Evolutionary conservation across 2,797 vertebrate genomes (phyloP).

Genomic region (Geotrypetes seraphini): DNA sequence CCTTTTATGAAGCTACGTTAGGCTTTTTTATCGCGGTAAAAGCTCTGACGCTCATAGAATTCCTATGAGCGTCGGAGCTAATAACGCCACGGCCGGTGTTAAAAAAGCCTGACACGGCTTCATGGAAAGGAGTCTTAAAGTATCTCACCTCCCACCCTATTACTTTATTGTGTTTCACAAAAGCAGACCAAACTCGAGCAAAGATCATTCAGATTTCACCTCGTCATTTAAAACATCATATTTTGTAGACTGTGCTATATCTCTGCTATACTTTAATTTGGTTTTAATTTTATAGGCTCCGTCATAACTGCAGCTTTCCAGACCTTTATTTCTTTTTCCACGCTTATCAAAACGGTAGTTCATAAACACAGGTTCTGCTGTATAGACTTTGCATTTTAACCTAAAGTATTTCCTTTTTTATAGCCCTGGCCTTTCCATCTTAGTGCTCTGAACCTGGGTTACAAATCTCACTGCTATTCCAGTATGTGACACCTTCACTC

Average conservation of each 20-base stretch:
- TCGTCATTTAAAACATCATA: conserved; percentile 66
- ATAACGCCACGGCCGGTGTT: too few species aligned
- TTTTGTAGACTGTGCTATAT: conserved; percentile 66
- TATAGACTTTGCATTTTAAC: conserved; percentile 97
- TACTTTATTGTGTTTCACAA: conserved; percentile 55
- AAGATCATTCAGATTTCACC: conserved; percentile 61
- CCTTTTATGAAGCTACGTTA: too few species aligned
- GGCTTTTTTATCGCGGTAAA: too few species aligned
- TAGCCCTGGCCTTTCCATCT: conserved; percentile 81
- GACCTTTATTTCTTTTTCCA: conserved; percentile 83
- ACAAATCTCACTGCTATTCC: conserved; percentile 98
- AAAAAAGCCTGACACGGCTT: too few species aligned
- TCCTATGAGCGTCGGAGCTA: too few species aligned
- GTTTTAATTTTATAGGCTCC: conserved; percentile 78
- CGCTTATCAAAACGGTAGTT: conserved; percentile 92
- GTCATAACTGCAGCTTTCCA: conserved; percentile 75
- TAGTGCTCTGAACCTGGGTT: conserved; percentile 71
- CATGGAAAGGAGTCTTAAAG: too few species aligned
- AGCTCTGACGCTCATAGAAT: too few species aligned
- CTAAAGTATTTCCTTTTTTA: conserved; percentile 89
- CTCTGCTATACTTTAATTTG: conserved; percentile 74
- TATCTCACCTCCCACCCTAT: too few species aligned
- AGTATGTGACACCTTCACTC: conserved; percentile 95
- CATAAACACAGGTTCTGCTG: conserved; percentile 91
- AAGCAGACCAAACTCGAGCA: conserved; percentile 57